Evolutionary conservation across 2,888 invertebrate genomes (phyloP), one percentile per base, ranked within the genome.

Genomic region (Eristalis intricaria): DNA sequence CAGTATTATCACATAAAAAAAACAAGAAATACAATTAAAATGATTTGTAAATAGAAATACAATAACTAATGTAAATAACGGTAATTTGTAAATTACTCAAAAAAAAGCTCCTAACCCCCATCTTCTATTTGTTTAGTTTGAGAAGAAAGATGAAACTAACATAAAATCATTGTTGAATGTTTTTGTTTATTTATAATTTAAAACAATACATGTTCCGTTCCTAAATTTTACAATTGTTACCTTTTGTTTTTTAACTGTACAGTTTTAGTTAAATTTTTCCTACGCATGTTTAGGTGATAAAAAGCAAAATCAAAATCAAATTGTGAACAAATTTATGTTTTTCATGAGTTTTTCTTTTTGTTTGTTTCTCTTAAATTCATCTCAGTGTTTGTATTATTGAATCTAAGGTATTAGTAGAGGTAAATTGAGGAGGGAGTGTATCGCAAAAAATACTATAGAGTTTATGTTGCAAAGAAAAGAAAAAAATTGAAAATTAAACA

Each of bases 391-490:
- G 87, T 84, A 87, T 69, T 87, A 80, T 86, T 78, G 78, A 75
- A 78, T 86, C 70, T 75, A 78, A 83, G 56, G 76, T 85, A 82
- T 63, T 81, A 75, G 68, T 81, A 81, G 64, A 66, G 22, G 73
- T 68, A 61, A 85, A 68, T 82, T 68, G 64, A 83, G 43, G 56
- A 56, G 68, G 80, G 77, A 81, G 60, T 71, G 83, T 70, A 87
- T 58, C 64, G 85, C 80, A 89, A 90, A 91, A 90, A 89, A 73
- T 76, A 87, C 75, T 87, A 79, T 76, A 78, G 29, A 65, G 56
- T 83, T 75, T 87, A 84, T 87, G 76, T 87, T 87, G 79, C n/a
- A 69, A 66, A 68, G 29, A 74, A 63, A 69, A 68, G 43, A 32
- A 78, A 35, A 58, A 63, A 79, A 71, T 38, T 38, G 13, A 43